Conservation (phyloP, 1,140 invertebrate species). For the Chrysopa pallens region DNA sequence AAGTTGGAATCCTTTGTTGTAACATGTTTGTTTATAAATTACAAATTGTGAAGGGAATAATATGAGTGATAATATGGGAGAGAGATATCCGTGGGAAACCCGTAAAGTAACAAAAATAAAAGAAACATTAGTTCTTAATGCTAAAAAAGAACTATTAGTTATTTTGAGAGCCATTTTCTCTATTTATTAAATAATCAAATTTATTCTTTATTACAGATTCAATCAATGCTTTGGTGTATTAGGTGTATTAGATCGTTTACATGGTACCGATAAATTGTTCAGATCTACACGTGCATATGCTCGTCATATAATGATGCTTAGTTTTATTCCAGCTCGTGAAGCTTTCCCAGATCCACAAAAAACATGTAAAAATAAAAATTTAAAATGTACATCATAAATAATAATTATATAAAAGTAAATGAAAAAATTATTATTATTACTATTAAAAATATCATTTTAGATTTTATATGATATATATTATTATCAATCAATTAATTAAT, state of each 20-base stretch:
- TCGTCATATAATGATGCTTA: conserved; percentile 66
- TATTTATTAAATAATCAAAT: background rate
- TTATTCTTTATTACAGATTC: conserved; percentile 34
- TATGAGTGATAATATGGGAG: too few relatives aligned
- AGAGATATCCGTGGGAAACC: background rate
- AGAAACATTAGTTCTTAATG: too few relatives aligned
- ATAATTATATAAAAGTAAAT: too few relatives aligned
- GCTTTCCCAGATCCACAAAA: conserved; percentile 49
- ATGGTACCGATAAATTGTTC: conserved; percentile 69
- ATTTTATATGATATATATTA: too few relatives aligned
- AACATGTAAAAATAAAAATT: conserved; percentile 11
- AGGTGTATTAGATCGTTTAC: conserved; percentile 66
- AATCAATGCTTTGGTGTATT: conserved; percentile 75
- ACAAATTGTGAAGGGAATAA: too few relatives aligned
- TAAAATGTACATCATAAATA: too few relatives aligned
- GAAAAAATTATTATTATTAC: too few relatives aligned
- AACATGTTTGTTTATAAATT: too few relatives aligned
- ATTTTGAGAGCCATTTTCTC: background rate
- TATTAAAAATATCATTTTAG: too few relatives aligned
- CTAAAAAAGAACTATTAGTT: too few relatives aligned
- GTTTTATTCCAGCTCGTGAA: conserved; percentile 52
- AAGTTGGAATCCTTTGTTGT: too few relatives aligned
- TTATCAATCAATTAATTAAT: too few relatives aligned
- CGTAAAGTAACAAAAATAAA: background rate
- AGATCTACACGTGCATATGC: conserved; percentile 50